Percentiles rank a stretch among this genome's conserved stretches.
These are phyloP conservation scores for Metaphire vulgaris DNA, from an alignment of 1,140 invertebrate genomes.

Conservation along the genomic window DNA sequence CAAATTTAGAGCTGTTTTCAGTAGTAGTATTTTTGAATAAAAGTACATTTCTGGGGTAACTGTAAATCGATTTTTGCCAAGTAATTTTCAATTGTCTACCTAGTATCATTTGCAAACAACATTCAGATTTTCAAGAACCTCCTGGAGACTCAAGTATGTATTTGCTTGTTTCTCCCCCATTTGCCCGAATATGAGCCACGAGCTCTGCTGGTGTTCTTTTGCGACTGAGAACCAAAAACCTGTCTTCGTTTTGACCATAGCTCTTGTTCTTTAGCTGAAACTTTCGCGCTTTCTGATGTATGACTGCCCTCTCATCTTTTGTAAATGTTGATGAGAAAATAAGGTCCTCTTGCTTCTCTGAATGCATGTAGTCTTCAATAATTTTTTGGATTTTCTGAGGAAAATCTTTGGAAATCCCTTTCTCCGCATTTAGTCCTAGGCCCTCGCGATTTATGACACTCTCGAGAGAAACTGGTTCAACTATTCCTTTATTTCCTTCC, in stretches of 20 bases:
- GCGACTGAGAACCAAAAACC: constrained; percentile 55
- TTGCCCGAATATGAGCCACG: constrained; percentile 42
- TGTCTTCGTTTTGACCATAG: constrained; percentile 53
- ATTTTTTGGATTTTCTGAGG: constrained; percentile 33
- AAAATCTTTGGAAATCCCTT: constrained; percentile 37
- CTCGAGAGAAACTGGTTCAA: constrained; percentile 56
- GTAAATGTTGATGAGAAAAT: constrained; percentile 65
- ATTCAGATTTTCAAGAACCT: not conserved
- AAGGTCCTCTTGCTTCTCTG: constrained; percentile 53
- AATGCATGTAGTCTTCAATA: constrained; percentile 37
- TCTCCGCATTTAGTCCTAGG: constrained; percentile 35
- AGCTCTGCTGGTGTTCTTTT: constrained; percentile 47
- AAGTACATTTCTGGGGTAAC: no score
- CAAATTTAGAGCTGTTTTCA: no score
- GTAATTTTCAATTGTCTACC: no score
- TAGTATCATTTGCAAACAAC: no score
- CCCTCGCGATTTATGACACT: constrained; percentile 40
- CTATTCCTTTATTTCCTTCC: constrained; percentile 60
- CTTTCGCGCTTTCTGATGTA: constrained; percentile 56
- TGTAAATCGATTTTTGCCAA: no score
- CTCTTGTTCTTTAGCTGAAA: constrained; percentile 58
- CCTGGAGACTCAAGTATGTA: constrained; percentile 49
- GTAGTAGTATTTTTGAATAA: no score
- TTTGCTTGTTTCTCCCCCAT: constrained; percentile 47
- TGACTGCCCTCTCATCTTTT: constrained; percentile 63